Evolutionary conservation across 2,888 invertebrate genomes (phyloP).

Genomic region (Cylloceria caligata): DNA sequence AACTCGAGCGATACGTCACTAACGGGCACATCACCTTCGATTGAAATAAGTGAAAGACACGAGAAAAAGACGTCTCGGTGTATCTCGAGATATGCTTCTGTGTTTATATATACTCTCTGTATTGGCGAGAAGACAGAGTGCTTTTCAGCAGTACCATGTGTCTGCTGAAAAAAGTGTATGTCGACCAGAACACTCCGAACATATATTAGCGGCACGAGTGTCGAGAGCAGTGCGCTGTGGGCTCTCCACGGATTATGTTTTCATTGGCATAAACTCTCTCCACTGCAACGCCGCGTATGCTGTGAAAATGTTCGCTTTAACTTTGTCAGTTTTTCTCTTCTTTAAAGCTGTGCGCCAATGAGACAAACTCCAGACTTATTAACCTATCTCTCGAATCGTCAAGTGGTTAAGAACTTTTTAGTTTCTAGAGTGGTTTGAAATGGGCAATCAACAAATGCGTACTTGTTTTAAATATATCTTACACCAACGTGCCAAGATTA

Average conservation of each 20-base stretch:
- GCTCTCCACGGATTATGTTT: conserved; percentile 22
- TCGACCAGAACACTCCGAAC: conserved; percentile 2
- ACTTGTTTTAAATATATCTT: neutral
- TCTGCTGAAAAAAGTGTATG: neutral
- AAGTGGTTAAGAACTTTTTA: neutral
- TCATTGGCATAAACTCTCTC: neutral
- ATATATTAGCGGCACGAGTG: conserved; percentile 1
- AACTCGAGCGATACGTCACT: neutral
- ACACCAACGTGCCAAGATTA: neutral
- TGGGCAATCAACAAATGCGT: neutral
- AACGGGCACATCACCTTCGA: neutral
- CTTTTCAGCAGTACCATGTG: too few relatives aligned
- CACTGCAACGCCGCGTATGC: neutral
- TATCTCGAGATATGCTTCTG: neutral
- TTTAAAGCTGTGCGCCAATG: neutral
- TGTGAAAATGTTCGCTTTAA: neutral
- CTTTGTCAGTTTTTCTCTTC: neutral
- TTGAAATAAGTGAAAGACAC: conserved; percentile 5
- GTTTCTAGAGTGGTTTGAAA: neutral
- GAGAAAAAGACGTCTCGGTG: neutral
- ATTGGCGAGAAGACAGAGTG: conserved; percentile 1
- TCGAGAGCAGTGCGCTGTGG: conserved; percentile 3
- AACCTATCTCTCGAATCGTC: neutral
- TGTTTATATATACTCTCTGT: neutral
- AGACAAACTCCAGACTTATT: conserved; percentile 5